Evolutionary conservation across 30 jellyfish, hydroid and myxozoan genomes (phyloP).

Genomic region (Aurelia coerulea): DNA sequence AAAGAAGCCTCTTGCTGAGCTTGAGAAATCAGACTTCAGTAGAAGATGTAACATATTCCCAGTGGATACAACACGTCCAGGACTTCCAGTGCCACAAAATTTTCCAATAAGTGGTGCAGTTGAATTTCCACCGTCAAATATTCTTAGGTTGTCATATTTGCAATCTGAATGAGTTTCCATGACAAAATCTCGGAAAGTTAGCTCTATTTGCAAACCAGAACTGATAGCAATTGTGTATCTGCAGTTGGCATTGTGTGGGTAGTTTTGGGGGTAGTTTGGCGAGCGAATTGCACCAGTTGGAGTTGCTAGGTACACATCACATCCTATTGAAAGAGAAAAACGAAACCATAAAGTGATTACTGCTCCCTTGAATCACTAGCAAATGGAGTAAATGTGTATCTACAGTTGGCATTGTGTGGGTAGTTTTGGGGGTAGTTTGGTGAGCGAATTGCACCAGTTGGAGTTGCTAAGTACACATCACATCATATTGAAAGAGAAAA

Average conservation of each 20-base stretch:
- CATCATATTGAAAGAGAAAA: slow-evolving; percentile 44
- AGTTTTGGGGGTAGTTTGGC: slow-evolving; percentile 83
- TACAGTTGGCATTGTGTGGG: slow-evolving; percentile 72
- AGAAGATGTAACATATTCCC: slow-evolving; percentile 67
- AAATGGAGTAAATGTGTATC: slow-evolving; percentile 53
- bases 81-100: slow-evolving; percentile 77
- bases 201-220: slow-evolving; percentile 68
- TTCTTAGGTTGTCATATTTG: slow-evolving; percentile 63
- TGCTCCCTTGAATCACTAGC: too few relatives aligned
- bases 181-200: slow-evolving; percentile 52
- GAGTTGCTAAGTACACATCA: slow-evolving; percentile 52
- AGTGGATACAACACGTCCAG: slow-evolving; percentile 78
- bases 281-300: slow-evolving; percentile 62
- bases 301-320: slow-evolving; percentile 59
- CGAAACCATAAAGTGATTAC: too few relatives aligned
- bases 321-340: slow-evolving; percentile 30
- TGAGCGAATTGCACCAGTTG: slow-evolving; percentile 57
- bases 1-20: slow-evolving; percentile 70
- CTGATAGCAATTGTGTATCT: slow-evolving; percentile 77
- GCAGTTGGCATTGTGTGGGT: slow-evolving; percentile 75
- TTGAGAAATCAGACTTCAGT: slow-evolving; percentile 63
- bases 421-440: slow-evolving; percentile 87
- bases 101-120: slow-evolving; percentile 67
- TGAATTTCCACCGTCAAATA: slow-evolving; percentile 84
- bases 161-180: slow-evolving; percentile 75